Evolutionary conservation across 2,113 vertebrate species (phyloP), one percentile per base, ranked within the genome.

Genomic region (Epinephelus cyanopodus): DNA sequence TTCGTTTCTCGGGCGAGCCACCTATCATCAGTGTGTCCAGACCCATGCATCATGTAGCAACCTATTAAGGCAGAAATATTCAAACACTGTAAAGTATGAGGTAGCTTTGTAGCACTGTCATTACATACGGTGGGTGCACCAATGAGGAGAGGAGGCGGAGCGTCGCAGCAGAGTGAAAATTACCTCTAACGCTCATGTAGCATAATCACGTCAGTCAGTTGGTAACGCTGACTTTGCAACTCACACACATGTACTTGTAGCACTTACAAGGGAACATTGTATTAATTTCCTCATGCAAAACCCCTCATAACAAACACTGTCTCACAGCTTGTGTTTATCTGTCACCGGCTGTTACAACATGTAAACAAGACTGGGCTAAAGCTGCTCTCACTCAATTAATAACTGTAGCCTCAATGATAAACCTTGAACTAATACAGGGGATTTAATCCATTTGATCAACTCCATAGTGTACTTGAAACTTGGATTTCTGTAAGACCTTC

Each of bases 21-120:
- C 48, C 72, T 33, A 58, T 84, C 68, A 81, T 45, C 0, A 66
- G n/a, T 29, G 48, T 23, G 13, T 42, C 54, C 77, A 74, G 54
- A 56, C 45, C 53, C 29, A 72, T 39, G 17, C n/a, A 39, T 82
- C 64, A 70, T 19, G 50, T 14, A 50, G 29, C 19, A 57, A 48
- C 29, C 57, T 17, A 73, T 33, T 79, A 67, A 82, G 63, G 42
- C 17, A 73, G 74, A 74, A 70, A 67, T 54, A 63, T n/a, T 62
- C 68, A 56, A 29, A 23, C 9, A 5, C 47, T 68, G 65, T 84
- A 42, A 79, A 79, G 79, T 57, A 73, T 63, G 56, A 60, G 63
- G 27, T 27, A 12, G 21, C 37, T 62, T 64, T 63, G 42, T 14
- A 23, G 37, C 48, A 56, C 27, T 53, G 53, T 71, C 61, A 73